Evolutionary conservation across 2,113 vertebrate species (phyloP), one percentile per base, ranked within the genome.

Genomic region (Campylorhamphus procurvoides): DNA sequence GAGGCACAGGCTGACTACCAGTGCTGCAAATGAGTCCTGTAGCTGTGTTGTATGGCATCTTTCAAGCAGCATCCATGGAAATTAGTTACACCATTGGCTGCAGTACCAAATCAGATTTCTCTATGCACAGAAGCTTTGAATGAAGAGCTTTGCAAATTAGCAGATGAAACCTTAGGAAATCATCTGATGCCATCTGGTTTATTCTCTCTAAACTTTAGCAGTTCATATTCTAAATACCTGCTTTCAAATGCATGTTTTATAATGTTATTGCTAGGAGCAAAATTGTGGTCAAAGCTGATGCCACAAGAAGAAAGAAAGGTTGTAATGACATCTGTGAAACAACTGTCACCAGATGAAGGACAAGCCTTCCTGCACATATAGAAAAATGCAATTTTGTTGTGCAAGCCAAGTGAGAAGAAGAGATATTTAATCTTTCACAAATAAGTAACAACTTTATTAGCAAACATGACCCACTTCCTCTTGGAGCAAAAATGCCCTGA

Each of bases 391-490:
- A 18, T 12, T 42, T 13, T 63, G 25, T 55, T 53, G 31, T 84
- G 58, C 62, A 90, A 73, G 55, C 22, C 42, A 23, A 56, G 29
- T 4, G 37, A 58, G 53, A 58, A 86, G 27, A 29, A 50, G 1
- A 44, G 60, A 53, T 64, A 37, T 87, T 89, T 52, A 64, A 67
- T 74, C 78, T 77, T 87, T 90, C 76, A 87, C n/a, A 60, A 89
- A 83, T 71, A 60, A 95, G 28, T 68, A 82, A 53, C 55, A 63
- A 72, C 90, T 94, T 95, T 69, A 94, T 95, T 76, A 86, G 56
- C 68, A 64, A 50, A 84, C 71, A 50, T 35, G 64, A 37, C 5
- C 14, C 33, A 39, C 33, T 84, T 94, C 69, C 37, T 68, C 66
- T 37, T 77, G 58, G 55, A 85, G 35, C 24, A 92, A 67, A 94